Evolutionary conservation across 92 coral and sea anemone species (phyloP).

Genomic region (Palythoa caribaeorum): DNA sequence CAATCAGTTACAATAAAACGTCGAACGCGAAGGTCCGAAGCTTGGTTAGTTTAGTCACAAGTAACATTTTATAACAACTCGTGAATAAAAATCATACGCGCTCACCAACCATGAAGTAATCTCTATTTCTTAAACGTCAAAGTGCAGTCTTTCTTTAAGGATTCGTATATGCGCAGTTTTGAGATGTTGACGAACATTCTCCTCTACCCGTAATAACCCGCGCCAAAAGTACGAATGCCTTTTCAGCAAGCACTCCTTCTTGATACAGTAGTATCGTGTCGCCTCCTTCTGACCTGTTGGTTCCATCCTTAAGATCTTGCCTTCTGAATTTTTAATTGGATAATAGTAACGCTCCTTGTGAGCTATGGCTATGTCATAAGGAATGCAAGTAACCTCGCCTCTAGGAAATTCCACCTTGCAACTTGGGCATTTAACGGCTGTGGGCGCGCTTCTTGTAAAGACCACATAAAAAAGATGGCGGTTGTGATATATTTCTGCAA

Average conservation of each 20-base stretch:
- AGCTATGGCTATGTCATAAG: constrained; percentile 50
- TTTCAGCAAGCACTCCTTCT: constrained; percentile 37
- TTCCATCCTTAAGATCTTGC: constrained; percentile 28
- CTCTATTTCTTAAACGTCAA: constrained; percentile 22
- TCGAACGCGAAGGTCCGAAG: too few relatives aligned
- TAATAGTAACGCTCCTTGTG: constrained; percentile 57
- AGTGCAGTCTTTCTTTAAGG: constrained; percentile 41
- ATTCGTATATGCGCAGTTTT: constrained; percentile 24
- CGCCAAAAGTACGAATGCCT: constrained; percentile 52
- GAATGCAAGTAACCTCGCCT: constrained; percentile 35
- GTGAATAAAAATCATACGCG: too few relatives aligned
- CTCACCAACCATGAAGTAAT: too few relatives aligned
- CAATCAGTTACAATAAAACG: too few relatives aligned
- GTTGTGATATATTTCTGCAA: constrained; percentile 63
- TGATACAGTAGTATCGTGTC: constrained; percentile 30
- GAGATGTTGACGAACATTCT: constrained; percentile 17
- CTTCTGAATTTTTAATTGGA: constrained; percentile 30
- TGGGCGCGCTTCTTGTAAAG: constrained; percentile 23
- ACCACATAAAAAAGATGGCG: constrained; percentile 53
- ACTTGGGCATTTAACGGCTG: constrained; percentile 37
- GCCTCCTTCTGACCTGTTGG: constrained; percentile 47
- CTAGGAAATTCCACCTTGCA: constrained; percentile 62
- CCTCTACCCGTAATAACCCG: constrained; percentile 28
- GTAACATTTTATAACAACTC: too few relatives aligned
- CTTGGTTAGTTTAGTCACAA: too few relatives aligned